Evolutionary conservation across 2,113 vertebrate species (phyloP).

Genomic region (Poicephalus meyeri): DNA sequence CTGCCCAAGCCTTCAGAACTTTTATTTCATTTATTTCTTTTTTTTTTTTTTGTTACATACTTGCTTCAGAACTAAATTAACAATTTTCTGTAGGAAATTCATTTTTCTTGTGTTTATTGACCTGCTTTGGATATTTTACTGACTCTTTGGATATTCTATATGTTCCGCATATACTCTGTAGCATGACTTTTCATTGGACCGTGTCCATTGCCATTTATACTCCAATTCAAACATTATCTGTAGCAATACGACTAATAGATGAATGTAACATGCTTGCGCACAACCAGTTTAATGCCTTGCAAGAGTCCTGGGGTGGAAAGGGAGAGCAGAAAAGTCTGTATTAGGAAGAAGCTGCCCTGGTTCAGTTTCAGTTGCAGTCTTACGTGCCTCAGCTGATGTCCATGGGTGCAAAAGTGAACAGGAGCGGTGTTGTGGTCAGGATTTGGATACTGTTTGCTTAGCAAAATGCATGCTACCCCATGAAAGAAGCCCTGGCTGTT

Average conservation of each 20-base stretch:
- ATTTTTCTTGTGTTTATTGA: neutral
- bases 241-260: neutral
- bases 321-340: neutral
- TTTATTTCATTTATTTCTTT: neutral
- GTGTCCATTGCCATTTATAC: neutral
- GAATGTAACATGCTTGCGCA: rapidly evolving
- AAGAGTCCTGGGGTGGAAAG: neutral
- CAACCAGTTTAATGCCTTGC: neutral
- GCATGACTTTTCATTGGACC: neutral
- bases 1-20: neutral
- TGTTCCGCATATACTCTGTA: neutral
- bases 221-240: neutral
- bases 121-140: neutral
- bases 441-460: neutral
- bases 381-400: neutral
- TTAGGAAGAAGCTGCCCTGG: neutral
- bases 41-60: neutral
- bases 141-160: neutral
- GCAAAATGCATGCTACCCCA: neutral
- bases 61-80: neutral
- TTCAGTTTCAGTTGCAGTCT: neutral
- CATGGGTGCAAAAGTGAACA: neutral
- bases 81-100: neutral
- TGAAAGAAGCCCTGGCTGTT: neutral
- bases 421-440: neutral